These are phyloP conservation scores for Phoxinus phoxinus DNA, from an alignment of 2,113 vertebrate genomes.

Conservation along the genomic window DNA sequence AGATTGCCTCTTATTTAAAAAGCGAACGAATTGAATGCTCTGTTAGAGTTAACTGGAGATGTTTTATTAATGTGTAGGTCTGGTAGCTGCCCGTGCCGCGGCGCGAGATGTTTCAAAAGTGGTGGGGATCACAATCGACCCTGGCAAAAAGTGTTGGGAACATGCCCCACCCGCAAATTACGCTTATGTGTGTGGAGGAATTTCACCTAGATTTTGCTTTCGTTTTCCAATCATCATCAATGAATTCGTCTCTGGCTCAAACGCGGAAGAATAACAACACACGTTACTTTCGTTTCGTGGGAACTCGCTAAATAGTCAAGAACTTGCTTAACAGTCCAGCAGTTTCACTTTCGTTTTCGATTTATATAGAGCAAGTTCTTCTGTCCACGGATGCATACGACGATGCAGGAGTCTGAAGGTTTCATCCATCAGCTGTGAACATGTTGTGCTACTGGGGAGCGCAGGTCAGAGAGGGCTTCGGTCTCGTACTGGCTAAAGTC, in stretches of 20 bases:
- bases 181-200: too few species aligned
- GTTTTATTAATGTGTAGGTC: too few species aligned
- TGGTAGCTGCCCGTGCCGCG: too few species aligned
- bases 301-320: background rate
- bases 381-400: background rate
- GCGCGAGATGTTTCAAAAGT: too few species aligned
- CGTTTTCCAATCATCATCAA: background rate
- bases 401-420: background rate
- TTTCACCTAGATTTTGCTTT: background rate
- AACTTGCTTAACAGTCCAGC: background rate
- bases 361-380: background rate
- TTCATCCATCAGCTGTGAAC: background rate
- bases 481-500: background rate
- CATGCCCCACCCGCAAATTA: too few species aligned
- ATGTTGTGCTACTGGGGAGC: constrained; percentile 57
- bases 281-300: background rate
- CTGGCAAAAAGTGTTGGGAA: too few species aligned
- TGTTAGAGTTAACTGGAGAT: too few species aligned
- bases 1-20: too few species aligned
- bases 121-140: too few species aligned
- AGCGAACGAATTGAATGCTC: too few species aligned
- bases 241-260: background rate
- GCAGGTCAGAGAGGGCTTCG: constrained; percentile 26
- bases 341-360: background rate
- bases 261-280: background rate